Conservation (phyloP, 2,888 invertebrate genomes). For the Andrena praecox region DNA sequence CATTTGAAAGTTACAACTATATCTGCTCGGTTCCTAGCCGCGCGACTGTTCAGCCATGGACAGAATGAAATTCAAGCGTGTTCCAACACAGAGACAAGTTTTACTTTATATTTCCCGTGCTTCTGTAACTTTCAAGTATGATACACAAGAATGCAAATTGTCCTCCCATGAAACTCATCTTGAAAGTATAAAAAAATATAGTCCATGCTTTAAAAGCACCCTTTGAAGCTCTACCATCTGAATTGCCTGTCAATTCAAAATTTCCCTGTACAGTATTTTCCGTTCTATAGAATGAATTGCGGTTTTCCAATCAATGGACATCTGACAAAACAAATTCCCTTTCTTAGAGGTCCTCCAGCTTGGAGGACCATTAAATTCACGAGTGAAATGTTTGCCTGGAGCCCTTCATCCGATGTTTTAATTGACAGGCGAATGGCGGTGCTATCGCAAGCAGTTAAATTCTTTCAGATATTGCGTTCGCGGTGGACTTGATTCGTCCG, state of each 20-base stretch:
- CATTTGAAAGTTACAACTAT: not conserved
- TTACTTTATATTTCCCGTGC: not conserved
- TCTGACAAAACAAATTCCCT: not conserved
- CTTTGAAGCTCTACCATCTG: not conserved
- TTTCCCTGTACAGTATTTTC: not conserved
- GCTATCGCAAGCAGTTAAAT: not conserved
- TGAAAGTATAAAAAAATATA: not conserved
- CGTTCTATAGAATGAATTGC: not conserved
- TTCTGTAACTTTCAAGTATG: not conserved
- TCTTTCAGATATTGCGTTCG: not conserved
- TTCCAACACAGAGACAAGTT: not conserved
- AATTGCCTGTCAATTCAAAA: not conserved
- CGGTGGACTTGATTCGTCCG: conserved; percentile 4
- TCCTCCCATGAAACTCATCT: not conserved
- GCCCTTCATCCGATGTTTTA: not conserved
- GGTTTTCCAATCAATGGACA: not conserved
- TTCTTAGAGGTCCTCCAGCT: not conserved
- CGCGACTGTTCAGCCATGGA: not conserved
- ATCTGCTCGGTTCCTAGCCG: not conserved
- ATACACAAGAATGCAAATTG: not conserved
- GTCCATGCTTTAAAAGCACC: not conserved
- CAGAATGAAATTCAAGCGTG: conserved; percentile 10
- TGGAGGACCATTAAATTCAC: no score
- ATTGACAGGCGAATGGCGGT: conserved; percentile 6
- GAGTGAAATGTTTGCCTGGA: not conserved